Conservation (phyloP, 2,888 invertebrate species). For the Synergus umbraculus region DNA sequence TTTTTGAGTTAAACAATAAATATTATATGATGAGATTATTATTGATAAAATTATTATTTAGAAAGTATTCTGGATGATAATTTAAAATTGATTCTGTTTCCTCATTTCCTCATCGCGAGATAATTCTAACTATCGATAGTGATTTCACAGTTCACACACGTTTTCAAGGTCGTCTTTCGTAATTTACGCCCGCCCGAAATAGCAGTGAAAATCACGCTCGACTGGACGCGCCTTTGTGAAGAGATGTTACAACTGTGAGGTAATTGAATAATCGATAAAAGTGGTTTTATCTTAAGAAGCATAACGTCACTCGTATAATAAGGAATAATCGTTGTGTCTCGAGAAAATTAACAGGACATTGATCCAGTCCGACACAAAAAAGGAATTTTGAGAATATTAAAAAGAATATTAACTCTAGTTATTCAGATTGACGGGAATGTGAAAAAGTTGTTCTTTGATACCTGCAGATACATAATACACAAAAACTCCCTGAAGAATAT, state of each 20-base stretch:
- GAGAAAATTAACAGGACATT: too few relatives aligned
- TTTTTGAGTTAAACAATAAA: too few relatives aligned
- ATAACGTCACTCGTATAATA: neutral
- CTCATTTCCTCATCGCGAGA: neutral
- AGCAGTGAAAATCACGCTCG: slow-evolving; percentile 5
- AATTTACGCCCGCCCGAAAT: slow-evolving; percentile 14
- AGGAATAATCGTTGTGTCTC: neutral
- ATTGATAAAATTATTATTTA: too few relatives aligned
- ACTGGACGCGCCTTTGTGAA: neutral
- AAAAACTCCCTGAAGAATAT: neutral
- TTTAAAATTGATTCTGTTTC: neutral
- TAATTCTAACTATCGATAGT: neutral
- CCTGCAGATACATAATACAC: neutral
- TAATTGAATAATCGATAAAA: neutral
- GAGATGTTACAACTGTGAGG: neutral
- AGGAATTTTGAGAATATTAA: neutral
- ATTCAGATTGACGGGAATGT: neutral
- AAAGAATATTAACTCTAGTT: neutral
- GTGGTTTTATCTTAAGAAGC: neutral
- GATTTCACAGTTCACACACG: neutral
- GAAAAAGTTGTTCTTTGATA: neutral
- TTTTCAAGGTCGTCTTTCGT: slow-evolving; percentile 6
- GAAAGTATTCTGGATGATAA: neutral
- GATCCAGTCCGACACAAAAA: neutral
- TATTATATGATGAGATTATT: too few relatives aligned